Conservation (phyloP, 2,888 invertebrate genomes). For the Drosophila lacicola region DNA sequence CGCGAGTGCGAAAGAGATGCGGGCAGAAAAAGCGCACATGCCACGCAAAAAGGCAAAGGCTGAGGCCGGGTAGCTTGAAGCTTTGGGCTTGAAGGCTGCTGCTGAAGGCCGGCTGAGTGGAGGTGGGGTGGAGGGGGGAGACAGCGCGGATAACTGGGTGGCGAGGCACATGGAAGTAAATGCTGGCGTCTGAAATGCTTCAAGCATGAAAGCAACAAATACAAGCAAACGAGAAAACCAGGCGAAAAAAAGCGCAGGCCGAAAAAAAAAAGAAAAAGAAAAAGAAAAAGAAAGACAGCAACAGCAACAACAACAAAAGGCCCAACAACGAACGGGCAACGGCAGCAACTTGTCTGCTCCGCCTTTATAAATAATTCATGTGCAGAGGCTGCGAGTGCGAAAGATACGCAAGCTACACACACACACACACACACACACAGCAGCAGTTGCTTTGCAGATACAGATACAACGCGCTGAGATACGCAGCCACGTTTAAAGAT, state of each 20-base stretch:
- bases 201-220: conserved; percentile 69
- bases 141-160: neutral
- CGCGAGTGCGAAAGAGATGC: conserved; percentile 21
- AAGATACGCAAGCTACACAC: conserved; percentile 76
- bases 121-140: neutral
- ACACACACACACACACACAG: conserved; percentile 44
- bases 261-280: conserved; percentile 29
- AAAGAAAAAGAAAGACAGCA: conserved; percentile 51
- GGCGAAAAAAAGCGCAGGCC: conserved; percentile 42
- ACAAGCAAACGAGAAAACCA: conserved; percentile 49
- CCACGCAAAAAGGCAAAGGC: conserved; percentile 50
- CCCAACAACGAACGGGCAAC: conserved; percentile 60
- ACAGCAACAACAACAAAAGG: conserved; percentile 51
- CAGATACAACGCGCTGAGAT: conserved; percentile 49
- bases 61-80: conserved; percentile 41
- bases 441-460: conserved; percentile 20
- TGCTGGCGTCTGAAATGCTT: conserved; percentile 73
- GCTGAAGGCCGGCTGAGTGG: conserved; percentile 12
- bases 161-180: conserved; percentile 70
- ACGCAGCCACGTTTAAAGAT: conserved; percentile 73
- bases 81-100: conserved; percentile 2
- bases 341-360: conserved; percentile 84
- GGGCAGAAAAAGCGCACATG: conserved; percentile 71
- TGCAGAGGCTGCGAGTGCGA: conserved; percentile 74
- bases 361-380: conserved; percentile 86